Evolutionary conservation across 2,113 vertebrate species (phyloP), one percentile per base, ranked within the genome.

Genomic region (Antechinus stuartii): DNA sequence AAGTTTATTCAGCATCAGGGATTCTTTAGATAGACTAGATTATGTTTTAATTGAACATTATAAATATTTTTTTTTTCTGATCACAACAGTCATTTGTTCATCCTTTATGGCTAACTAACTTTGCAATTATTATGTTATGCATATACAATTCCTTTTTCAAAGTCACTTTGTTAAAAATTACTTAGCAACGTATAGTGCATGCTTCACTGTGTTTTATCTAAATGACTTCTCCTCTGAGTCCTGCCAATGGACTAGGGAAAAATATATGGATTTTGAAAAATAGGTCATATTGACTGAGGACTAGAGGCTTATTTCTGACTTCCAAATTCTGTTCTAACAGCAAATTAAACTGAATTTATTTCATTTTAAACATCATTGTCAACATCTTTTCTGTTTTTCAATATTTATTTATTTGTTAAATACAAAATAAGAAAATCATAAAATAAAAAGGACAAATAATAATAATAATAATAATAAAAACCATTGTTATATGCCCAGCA

Each of bases 171-270:
- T 76, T 84, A 84, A 84, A 42, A 42, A 84, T 42, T 84, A 84
- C 68, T 84, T 84, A 84, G 68, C 68, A 84, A 84, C 42, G 68
- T 84, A 84, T 84, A 84, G 68, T 84, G n/a, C n/a, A 42, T 84
- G 68, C 68, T 84, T 84, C 68, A 84, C 68, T 84, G 68, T 84
- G 68, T 42, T 84, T 84, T 84, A 84, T 84, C 68, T 84, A 84
- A 84, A 42, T 84, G 68, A 19, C 68, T 42, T 84, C 35, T 84
- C 68, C 68, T 84, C 19, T 84, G 68, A 84, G n/a, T 84, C n/a
- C n/a, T 84, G n/a, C 19, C 68, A 84, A 84, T 84, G n/a, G n/a
- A 84, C 35, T 84, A n/a, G 68, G 35, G 68, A 84, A 84, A 84
- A 84, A 23, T 84, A 42, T 5, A 8, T 2, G 19, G 68, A 84